Evolutionary conservation across 2,797 vertebrate genomes (phyloP).

Genomic region (Aulostomus chinensis): DNA sequence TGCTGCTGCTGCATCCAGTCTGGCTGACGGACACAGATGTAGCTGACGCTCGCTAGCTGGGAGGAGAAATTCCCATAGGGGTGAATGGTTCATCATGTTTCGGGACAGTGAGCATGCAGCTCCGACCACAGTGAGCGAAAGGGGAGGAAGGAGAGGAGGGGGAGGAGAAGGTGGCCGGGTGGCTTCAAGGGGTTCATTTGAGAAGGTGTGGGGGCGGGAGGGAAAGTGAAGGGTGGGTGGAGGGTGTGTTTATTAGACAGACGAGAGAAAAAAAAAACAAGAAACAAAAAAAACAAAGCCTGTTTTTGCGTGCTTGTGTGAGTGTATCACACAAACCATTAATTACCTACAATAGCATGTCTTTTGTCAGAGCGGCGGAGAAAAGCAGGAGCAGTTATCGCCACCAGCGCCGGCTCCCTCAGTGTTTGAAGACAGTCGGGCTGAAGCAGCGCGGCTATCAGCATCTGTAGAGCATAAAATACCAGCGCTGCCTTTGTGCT

Average conservation of each 20-base stretch:
- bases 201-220: constrained; percentile 18
- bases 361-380: constrained; percentile 62
- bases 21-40: constrained; percentile 81
- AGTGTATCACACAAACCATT: constrained; percentile 51
- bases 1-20: constrained; percentile 46
- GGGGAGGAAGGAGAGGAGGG: constrained; percentile 9
- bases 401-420: constrained; percentile 50
- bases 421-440: constrained; percentile 70
- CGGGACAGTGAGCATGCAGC: constrained; percentile 84
- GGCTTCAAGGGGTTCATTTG: constrained; percentile 31
- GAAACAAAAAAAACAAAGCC: constrained; percentile 19
- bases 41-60: constrained; percentile 76
- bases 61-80: constrained; percentile 83
- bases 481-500: constrained; percentile 47
- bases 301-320: constrained; percentile 17
- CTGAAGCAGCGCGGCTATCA: constrained; percentile 36
- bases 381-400: constrained; percentile 58
- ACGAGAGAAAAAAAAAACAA: too few relatives aligned
- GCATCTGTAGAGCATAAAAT: constrained; percentile 55
- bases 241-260: constrained; percentile 10
- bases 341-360: constrained; percentile 80
- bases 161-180: constrained; percentile 8
- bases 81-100: constrained; percentile 86
- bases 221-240: not conserved
- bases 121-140: constrained; percentile 59